These are phyloP conservation scores for Atta cephalotes DNA, from an alignment of 1,140 invertebrate genomes.

Conservation along the genomic window DNA sequence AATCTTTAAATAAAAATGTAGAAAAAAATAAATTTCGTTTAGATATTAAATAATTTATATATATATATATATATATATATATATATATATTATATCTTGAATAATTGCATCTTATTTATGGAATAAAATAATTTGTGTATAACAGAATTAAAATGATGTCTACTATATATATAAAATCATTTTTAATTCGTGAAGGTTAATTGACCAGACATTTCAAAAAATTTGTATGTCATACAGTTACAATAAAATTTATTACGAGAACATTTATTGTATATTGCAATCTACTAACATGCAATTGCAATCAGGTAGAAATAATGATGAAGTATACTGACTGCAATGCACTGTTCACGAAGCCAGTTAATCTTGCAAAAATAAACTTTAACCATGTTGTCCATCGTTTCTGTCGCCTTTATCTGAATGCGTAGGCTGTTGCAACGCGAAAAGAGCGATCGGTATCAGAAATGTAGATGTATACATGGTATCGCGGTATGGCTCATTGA, in stretches of 20 bases:
- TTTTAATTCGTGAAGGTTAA: not conserved
- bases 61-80: too few relatives aligned
- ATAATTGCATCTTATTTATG: not conserved
- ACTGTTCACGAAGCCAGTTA: conserved; percentile 4
- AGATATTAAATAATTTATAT: too few relatives aligned
- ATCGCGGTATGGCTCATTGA: not conserved
- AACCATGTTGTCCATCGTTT: not conserved
- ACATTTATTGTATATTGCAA: conserved; percentile 1
- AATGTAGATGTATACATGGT: not conserved
- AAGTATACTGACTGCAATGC: not conserved
- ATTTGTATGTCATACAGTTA: not conserved
- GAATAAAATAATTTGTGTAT: not conserved
- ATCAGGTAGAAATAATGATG: conserved; percentile 23
- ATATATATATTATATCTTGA: too few relatives aligned
- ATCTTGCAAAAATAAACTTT: conserved; percentile 43
- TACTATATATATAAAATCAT: not conserved
- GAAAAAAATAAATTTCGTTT: not conserved
- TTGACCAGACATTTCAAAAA: not conserved
- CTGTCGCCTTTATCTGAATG: conserved; percentile 24
- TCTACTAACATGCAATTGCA: conserved; percentile 41
- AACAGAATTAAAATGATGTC: not conserved
- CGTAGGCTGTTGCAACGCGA: conserved; percentile 23
- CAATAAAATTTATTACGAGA: not conserved
- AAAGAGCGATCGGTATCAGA: conserved; percentile 35
- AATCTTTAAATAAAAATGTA: not conserved